Evolutionary conservation across 2,888 invertebrate genomes (phyloP).

Genomic region (Amaurobius ferox): DNA sequence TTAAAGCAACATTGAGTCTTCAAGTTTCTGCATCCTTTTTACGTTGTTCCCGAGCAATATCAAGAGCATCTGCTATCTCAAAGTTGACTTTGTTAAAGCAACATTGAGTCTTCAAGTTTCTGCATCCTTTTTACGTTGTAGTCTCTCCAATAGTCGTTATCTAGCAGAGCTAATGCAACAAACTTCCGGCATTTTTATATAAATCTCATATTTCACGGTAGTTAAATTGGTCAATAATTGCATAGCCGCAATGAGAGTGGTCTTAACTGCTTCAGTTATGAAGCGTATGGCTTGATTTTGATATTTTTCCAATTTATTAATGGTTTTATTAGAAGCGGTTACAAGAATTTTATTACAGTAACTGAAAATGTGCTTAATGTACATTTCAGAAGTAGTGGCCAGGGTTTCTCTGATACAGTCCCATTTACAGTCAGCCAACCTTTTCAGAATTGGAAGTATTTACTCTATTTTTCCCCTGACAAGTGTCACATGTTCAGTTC

Average conservation of each 20-base stretch:
- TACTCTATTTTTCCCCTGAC: too few species aligned
- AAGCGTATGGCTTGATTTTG: background rate
- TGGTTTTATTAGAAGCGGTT: background rate
- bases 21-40: background rate
- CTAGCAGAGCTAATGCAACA: background rate
- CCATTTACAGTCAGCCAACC: too few species aligned
- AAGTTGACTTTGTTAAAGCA: background rate
- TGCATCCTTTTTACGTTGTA: background rate
- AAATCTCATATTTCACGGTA: background rate
- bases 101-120: background rate
- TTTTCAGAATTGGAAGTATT: too few species aligned
- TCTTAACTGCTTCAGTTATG: background rate
- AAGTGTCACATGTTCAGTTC: background rate
- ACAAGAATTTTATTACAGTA: background rate
- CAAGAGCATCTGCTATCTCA: too few species aligned
- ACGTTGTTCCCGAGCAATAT: too few species aligned
- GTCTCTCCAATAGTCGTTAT: background rate
- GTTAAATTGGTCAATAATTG: background rate
- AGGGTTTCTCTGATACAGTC: background rate
- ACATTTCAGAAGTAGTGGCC: background rate
- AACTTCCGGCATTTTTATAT: background rate
- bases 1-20: background rate
- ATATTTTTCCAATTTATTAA: background rate
- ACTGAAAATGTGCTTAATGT: background rate
- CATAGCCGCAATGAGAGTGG: background rate